Evolutionary conservation across 2,888 invertebrate species (phyloP).

Genomic region (Dusona sp.): DNA sequence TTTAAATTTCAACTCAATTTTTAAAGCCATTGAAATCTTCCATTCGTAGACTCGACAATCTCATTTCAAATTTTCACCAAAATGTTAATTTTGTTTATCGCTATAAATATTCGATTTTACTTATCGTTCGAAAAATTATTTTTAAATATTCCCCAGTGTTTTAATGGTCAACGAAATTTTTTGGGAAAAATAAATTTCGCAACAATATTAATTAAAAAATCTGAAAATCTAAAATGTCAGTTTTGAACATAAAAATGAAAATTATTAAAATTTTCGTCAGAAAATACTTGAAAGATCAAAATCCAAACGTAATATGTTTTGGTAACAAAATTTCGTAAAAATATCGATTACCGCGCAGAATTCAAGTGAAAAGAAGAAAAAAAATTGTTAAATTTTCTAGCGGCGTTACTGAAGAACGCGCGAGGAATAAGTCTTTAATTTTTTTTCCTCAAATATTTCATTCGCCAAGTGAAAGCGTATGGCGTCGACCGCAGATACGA

Average conservation of each 20-base stretch:
- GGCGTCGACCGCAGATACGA: constrained; percentile 58
- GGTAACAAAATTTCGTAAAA: background rate
- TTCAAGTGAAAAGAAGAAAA: background rate
- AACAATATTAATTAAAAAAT: no score
- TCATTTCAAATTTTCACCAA: no score
- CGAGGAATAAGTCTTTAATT: constrained; percentile 34
- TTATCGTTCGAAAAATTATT: no score
- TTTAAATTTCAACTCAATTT: background rate
- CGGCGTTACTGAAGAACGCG: constrained; percentile 21
- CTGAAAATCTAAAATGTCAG: background rate
- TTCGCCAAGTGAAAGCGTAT: constrained; percentile 61
- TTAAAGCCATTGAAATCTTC: background rate
- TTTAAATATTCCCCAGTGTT: no score
- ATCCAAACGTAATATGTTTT: background rate
- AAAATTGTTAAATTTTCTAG: constrained; percentile 10
- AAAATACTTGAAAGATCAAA: background rate
- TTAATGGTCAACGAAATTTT: no score
- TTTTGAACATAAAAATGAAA: background rate
- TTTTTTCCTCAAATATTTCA: constrained; percentile 33
- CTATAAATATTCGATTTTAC: no score
- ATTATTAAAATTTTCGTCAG: background rate
- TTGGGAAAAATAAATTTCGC: no score
- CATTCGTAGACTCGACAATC: background rate
- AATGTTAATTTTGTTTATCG: no score
- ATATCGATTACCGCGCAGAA: background rate